Evolutionary conservation across 2,888 invertebrate genomes (phyloP), one percentile per base, ranked within the genome.

Genomic region (Chrysolina americana): DNA sequence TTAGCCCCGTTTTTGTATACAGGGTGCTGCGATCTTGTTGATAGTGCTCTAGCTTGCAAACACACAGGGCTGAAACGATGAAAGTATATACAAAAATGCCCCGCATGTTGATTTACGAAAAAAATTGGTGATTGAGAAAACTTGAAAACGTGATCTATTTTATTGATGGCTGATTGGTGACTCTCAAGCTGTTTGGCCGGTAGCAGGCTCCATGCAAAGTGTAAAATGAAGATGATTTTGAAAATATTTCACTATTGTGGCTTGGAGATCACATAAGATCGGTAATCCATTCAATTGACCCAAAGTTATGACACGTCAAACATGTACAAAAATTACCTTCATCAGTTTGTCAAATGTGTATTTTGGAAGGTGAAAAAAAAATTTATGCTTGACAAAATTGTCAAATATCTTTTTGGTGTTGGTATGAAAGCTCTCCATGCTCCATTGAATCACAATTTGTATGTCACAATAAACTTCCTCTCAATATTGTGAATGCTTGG

Each of bases 21-120:
- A 78, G 79, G 78, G 80, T 80, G 80, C 80, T 81, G 80, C 80
- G 69, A 66, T 66, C 59, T 73, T 65, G 56, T 63, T 64, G 71
- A 72, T 70, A 73, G 78, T 78, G 76, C 76, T 75, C 72, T 74
- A 69, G 75, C 70, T 73, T 71, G 62, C 71, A 50, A 74, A 77
- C 65, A 76, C 76, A 76, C 76, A 73, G 73, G 73, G 76, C 63
- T 53, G 41, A 23, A 19, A 15, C n/a, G 62, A 65, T 17, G 2
- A 41, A 9, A 44, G 56, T 28, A 48, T 44, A 44, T 19, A 19
- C 21, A 48, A 10, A 15, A 53, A 41, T 50, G 59, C 76, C 73
- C 73, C 68, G 76, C 63, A 70, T 73, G 73, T 36, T 70, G 56
- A 17, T 15, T 59, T 19, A 13, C 41, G 56, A 19, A 28, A 41